Evolutionary conservation across 1,140 invertebrate species (phyloP).

Genomic region (Caerostris extrusa): DNA sequence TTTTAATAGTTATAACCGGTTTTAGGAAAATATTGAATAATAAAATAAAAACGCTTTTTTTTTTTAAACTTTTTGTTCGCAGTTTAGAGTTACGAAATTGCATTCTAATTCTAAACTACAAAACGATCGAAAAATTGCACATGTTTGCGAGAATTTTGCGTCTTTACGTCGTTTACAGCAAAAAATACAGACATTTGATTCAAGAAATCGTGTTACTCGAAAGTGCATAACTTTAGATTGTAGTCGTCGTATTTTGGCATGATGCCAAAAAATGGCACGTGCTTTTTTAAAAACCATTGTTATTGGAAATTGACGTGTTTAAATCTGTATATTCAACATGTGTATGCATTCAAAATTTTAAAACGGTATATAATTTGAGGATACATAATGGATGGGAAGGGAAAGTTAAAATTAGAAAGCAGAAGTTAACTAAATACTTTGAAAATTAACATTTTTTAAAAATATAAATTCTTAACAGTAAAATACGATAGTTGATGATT

Average conservation of each 20-base stretch:
- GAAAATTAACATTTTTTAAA: too few species aligned
- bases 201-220: not conserved
- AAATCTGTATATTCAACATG: too few species aligned
- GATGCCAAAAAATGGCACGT: not conserved
- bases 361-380: too few species aligned
- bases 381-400: too few species aligned
- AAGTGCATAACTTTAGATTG: not conserved
- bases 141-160: not conserved
- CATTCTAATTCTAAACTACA: not conserved
- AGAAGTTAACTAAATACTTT: too few species aligned
- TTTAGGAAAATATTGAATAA: too few species aligned
- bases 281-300: not conserved
- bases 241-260: not conserved
- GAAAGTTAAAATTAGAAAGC: too few species aligned
- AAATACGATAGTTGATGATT: too few species aligned
- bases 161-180: not conserved
- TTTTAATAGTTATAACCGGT: too few species aligned
- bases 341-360: too few species aligned
- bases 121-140: not conserved
- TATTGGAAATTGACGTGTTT: not conserved
- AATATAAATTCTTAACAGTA: too few species aligned
- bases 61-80: not conserved
- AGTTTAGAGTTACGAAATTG: not conserved
- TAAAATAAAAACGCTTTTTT: too few species aligned
- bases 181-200: not conserved